Evolutionary conservation across 2,888 invertebrate species (phyloP), one percentile per base, ranked within the genome.

Genomic region (Gastrophysa polygoni): DNA sequence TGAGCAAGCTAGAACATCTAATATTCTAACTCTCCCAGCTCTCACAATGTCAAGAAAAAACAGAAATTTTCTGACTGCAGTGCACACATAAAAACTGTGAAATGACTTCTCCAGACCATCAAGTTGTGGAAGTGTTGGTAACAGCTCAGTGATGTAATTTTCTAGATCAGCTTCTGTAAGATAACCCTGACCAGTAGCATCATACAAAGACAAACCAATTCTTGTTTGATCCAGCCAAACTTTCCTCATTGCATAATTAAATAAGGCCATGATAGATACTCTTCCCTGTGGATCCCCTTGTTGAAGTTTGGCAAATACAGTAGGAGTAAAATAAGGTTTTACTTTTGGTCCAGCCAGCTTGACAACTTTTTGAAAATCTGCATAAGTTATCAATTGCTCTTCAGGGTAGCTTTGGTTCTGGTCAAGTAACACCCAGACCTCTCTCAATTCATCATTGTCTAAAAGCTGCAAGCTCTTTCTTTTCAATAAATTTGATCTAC

Each of bases 171-270:
- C 71, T 91, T 95, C 83, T 0, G 83, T 83, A 64, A 78, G 73
- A 74, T 81, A 81, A 3, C 81, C 81, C 78, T 95, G 94, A 0
- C 98, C 98, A 1, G 92, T 90, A 50, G 92, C 91, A 81, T 98
- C 98, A 79, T 97, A 97, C 29, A 97, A 83, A 0, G 96, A 95
- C 20, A 98, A 84, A 0, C 96, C 96, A 59, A 98, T 95, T 76
- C 97, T 86, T 0, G 96, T 96, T 82, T 98, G 96, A 76, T 95
- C 93, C 49, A 96, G 83, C 96, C 97, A 98, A 6, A 96, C 94
- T 77, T 96, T 92, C 11, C 95, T 85, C 95, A 96, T 95, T 0
- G 95, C 91, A 77, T 97, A 98, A 82, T 96, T 97, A 81, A 96
- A 97, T 63, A 98, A 86, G 0, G 93, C 91, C 80, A 92, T 91